Conservation (phyloP, 2,888 invertebrate genomes). For the Scaptomyza parva region DNA sequence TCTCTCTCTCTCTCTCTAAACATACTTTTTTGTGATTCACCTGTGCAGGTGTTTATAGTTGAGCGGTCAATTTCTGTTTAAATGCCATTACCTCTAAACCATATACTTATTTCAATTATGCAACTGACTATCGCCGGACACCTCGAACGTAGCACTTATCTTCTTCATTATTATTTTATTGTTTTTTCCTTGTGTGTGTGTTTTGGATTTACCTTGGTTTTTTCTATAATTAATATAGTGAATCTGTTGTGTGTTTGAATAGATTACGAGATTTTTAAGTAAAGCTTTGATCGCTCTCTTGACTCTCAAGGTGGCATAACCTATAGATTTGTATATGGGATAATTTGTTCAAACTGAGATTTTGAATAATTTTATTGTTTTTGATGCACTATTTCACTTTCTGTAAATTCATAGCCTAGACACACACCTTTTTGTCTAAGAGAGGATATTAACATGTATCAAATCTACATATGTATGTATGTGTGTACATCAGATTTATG, state of each 20-base stretch:
- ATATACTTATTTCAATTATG: slow-evolving; percentile 43
- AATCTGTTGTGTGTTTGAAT: neutral
- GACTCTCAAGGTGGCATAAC: neutral
- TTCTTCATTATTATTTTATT: slow-evolving; percentile 22
- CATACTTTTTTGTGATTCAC: slow-evolving; percentile 30
- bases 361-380: no score
- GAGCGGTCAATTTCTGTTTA: slow-evolving; percentile 38
- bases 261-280: neutral
- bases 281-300: neutral
- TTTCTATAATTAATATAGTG: neutral
- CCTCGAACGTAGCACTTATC: slow-evolving; percentile 32
- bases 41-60: slow-evolving; percentile 47
- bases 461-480: neutral
- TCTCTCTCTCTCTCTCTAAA: neutral
- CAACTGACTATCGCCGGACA: slow-evolving; percentile 33
- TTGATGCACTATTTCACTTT: neutral
- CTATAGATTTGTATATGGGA: no score
- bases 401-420: neutral
- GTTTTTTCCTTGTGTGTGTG: no score
- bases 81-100: slow-evolving; percentile 19
- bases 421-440: neutral
- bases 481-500: no score
- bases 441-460: neutral
- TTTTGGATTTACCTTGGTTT: neutral
- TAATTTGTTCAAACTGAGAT: no score